phyloP scores from a whole-genome alignment of 1,140 invertebrate genomes.

The Drosophila pectinifera region DNA sequence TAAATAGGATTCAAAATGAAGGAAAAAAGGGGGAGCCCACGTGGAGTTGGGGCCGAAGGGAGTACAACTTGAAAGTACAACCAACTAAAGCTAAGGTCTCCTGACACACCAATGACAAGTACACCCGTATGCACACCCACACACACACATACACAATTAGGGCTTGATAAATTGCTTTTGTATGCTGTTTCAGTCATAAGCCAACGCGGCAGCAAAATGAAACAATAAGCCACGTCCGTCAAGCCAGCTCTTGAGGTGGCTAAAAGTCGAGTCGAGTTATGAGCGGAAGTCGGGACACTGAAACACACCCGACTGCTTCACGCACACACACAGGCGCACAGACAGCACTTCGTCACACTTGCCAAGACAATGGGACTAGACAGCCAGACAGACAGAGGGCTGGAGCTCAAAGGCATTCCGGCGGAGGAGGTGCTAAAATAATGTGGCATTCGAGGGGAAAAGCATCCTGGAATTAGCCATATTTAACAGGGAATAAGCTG shows the following conservation, averaged over 20 bases:
- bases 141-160: conserved; percentile 68
- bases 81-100: conserved; percentile 70
- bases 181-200: conserved; percentile 78
- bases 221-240: conserved; percentile 83
- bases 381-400: conserved; percentile 55
- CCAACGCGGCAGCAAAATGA: conserved; percentile 73
- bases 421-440: neutral
- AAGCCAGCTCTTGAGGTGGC: conserved; percentile 77
- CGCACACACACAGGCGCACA: conserved; percentile 17
- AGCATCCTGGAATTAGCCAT: conserved; percentile 6
- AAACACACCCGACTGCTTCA: conserved; percentile 22
- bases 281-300: conserved; percentile 65
- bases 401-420: conserved; percentile 5
- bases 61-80: conserved; percentile 62
- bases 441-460: neutral
- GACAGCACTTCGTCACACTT: conserved; percentile 57
- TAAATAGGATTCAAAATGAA: conserved; percentile 30
- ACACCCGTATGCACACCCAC: conserved; percentile 19
- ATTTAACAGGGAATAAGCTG: neutral
- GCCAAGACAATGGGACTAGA: conserved; percentile 78
- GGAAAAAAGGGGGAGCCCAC: neutral
- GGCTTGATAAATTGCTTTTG: conserved; percentile 81
- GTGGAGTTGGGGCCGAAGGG: conserved; percentile 2
- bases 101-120: conserved; percentile 74
- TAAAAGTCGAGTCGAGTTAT: conserved; percentile 72